phyloP scores from a whole-genome alignment of 2,797 vertebrate genomes.

The Semotilus atromaculatus region DNA sequence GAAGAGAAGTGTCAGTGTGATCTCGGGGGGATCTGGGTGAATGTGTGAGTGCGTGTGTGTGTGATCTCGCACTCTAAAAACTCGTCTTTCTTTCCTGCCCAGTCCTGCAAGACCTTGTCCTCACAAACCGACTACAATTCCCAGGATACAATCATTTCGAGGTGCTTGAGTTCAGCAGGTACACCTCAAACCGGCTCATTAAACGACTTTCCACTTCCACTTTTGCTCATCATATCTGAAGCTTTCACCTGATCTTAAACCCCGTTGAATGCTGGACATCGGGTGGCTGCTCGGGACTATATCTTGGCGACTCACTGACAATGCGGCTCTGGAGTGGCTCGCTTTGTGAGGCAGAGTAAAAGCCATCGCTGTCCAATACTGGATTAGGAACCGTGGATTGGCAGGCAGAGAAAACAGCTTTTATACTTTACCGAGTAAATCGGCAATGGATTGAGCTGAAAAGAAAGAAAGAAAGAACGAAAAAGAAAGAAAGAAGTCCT shows the following conservation, averaged over 20 bases:
- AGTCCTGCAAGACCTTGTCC: constrained; percentile 42
- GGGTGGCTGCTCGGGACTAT: background rate
- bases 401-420: constrained; percentile 50
- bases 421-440: constrained; percentile 43
- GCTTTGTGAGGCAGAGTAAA: constrained; percentile 38
- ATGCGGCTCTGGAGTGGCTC: constrained; percentile 6
- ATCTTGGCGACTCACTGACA: constrained; percentile 19
- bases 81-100: constrained; percentile 30
- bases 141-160: background rate
- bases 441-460: constrained; percentile 11
- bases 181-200: constrained; percentile 7
- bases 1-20: constrained; percentile 66
- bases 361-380: constrained; percentile 41
- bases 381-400: constrained; percentile 52
- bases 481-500: background rate
- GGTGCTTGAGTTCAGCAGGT: constrained; percentile 18
- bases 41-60: constrained; percentile 37
- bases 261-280: constrained; percentile 20
- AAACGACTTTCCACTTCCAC: background rate
- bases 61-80: constrained; percentile 33
- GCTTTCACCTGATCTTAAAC: constrained; percentile 28
- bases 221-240: constrained; percentile 20
- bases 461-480: background rate
- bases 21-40: constrained; percentile 52
- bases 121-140: constrained; percentile 15